Conservation (phyloP, 2,113 vertebrate genomes). For the Amblyornis subalaris region DNA sequence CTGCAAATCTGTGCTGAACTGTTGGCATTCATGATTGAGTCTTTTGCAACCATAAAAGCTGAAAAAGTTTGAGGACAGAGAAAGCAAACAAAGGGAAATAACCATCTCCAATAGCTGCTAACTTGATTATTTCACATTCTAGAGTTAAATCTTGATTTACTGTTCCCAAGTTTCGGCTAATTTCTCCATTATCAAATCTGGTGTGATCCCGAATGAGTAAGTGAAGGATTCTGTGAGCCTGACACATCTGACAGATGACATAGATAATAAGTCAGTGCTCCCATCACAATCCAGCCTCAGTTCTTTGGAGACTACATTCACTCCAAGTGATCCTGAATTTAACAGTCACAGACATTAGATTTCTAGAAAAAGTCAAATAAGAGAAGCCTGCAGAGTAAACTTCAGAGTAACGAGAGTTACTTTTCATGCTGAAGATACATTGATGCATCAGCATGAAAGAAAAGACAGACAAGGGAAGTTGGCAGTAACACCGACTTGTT, state of each 20-base stretch:
- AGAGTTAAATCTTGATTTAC: not conserved
- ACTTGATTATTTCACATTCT: not conserved
- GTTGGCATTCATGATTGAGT: not conserved
- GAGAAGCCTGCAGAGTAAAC: not conserved
- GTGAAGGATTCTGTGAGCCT: not conserved
- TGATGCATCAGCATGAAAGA: not conserved
- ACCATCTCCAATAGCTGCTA: not conserved
- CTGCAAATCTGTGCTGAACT: not conserved
- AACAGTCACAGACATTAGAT: not conserved
- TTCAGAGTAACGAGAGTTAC: not conserved
- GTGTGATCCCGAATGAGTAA: not conserved
- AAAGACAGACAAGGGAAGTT: not conserved
- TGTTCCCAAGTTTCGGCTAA: not conserved
- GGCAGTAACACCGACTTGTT: not conserved
- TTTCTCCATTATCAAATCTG: not conserved
- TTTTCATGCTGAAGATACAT: not conserved
- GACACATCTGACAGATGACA: not conserved
- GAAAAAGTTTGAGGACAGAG: not conserved
- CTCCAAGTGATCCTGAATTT: not conserved
- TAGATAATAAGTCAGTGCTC: not conserved
- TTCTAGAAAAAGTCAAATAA: not conserved
- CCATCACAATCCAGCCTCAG: not conserved
- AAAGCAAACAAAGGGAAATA: not conserved
- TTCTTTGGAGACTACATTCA: not conserved
- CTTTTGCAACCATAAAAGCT: not conserved